These are phyloP conservation scores for Onthophagus taurus DNA, from an alignment of 1,140 invertebrate genomes.

Conservation along the genomic window DNA sequence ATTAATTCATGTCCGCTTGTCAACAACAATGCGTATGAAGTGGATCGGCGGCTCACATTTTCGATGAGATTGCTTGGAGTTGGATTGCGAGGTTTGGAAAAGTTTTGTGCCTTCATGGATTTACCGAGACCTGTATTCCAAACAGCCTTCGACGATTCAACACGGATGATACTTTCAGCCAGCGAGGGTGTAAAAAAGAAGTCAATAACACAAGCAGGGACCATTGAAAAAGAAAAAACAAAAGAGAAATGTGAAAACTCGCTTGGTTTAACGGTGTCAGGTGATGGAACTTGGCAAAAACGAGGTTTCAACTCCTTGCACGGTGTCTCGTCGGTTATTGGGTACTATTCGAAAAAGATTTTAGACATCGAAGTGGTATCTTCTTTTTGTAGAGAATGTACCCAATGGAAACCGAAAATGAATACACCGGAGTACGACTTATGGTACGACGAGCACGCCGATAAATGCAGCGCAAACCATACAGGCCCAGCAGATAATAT, in stretches of 20 bases:
- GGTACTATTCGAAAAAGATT: slow-evolving; percentile 22
- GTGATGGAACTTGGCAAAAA: slow-evolving; percentile 24
- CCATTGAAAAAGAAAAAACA: slow-evolving; percentile 8
- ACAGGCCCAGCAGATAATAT: slow-evolving; percentile 23
- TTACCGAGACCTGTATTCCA: slow-evolving; percentile 7
- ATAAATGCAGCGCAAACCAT: slow-evolving; percentile 23
- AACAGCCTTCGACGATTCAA: slow-evolving; percentile 13
- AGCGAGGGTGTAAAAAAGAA: slow-evolving; percentile 9
- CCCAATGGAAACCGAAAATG: slow-evolving; percentile 13
- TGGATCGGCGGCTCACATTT: slow-evolving; percentile 21
- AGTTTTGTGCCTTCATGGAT: slow-evolving; percentile 22
- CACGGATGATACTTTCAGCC: slow-evolving; percentile 14
- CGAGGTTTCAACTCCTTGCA: slow-evolving; percentile 23
- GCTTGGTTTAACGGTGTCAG: slow-evolving; percentile 21
- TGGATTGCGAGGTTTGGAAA: slow-evolving; percentile 16
- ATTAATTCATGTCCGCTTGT: slow-evolving; percentile 21
- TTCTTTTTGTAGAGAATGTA: slow-evolving; percentile 20
- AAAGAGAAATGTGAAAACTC: slow-evolving; percentile 10
- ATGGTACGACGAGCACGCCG: slow-evolving; percentile 17
- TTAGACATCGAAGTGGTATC: slow-evolving; percentile 19
- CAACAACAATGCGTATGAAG: slow-evolving; percentile 22
- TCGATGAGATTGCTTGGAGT: slow-evolving; percentile 21
- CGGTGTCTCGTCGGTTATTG: slow-evolving; percentile 21
- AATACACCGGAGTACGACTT: slow-evolving; percentile 9
- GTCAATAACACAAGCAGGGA: slow-evolving; percentile 1